A percentile compares a stretch with the other conserved stretches of the same genome.
Conservation (phyloP, 2,797 vertebrate genomes). For the Characodon lateralis region DNA sequence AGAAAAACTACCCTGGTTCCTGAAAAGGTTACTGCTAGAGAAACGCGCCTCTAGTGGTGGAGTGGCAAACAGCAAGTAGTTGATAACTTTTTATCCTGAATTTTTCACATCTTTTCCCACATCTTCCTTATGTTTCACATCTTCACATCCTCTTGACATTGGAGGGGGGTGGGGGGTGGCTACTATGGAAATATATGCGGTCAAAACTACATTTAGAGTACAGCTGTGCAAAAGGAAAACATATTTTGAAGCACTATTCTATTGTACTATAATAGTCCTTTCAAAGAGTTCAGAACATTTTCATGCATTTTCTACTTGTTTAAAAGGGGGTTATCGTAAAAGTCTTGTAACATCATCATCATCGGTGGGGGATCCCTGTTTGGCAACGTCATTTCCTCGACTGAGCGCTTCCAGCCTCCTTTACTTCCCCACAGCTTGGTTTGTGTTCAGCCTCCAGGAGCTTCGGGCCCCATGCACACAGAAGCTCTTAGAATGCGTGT, state of each 20-base stretch:
- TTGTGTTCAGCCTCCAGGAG: conserved; percentile 57
- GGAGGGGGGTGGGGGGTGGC: neutral
- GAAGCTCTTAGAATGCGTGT: conserved; percentile 29
- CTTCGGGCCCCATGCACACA: conserved; percentile 30
- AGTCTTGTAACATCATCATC: conserved; percentile 3
- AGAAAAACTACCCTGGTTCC: neutral
- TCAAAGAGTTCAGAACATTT: neutral
- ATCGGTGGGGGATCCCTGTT: conserved; percentile 51
- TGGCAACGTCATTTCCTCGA: conserved; percentile 80
- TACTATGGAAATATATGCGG: neutral
- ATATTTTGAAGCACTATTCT: neutral
- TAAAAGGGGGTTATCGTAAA: neutral
- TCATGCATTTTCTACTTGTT: neutral
- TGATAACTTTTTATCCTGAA: neutral
- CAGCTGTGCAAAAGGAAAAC: neutral
- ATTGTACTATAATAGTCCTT: neutral
- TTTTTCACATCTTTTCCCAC: neutral
- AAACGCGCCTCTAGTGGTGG: neutral
- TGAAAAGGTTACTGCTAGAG: neutral
- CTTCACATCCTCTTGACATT: too few species aligned
- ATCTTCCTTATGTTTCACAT: too few species aligned
- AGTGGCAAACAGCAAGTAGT: neutral
- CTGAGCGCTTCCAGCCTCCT: conserved; percentile 42
- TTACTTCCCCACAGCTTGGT: conserved; percentile 69
- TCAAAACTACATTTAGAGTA: neutral